Evolutionary conservation across 2,888 invertebrate species (phyloP), one percentile per base, ranked within the genome.

Genomic region (Macroteleia sp.): DNA sequence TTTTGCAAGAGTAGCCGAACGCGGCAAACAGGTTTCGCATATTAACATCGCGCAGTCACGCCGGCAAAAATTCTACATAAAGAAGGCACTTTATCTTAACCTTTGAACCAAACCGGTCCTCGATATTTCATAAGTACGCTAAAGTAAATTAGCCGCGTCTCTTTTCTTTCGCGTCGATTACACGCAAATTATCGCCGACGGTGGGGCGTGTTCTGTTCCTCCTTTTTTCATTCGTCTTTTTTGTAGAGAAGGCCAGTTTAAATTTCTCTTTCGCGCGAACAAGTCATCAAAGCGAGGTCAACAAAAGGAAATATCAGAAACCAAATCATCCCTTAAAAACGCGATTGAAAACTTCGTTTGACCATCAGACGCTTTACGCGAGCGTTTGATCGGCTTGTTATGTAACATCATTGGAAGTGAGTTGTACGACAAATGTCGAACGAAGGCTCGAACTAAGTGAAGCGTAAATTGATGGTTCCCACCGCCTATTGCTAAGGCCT

Each of bases 381-480:
- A 25, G 32, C 25, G 36, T 64, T 66, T 70, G 59, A 70, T 70
- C 59, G 54, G 57, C 56, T 89, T 89, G 88, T 90, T 90, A 88
- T 87, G 88, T 82, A 90, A 90, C 89, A 88, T 87, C 57, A 66
- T 88, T 83, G 82, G 69, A 76, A 89, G 86, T 89, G 86, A 90
- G 90, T 90, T 89, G 90, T 88, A 89, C 90, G 89, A 89, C 89
- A 90, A 91, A 90, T 88, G 89, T 90, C 88, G 87, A 82, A 79
- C 81, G 83, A 82, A 82, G 89, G 89, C 88, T 91, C 89, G 88
- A 88, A 90, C 87, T 90, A 91, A 90, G 90, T 89, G 90, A 90
- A 90, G 88, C 91, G 89, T 90, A 81, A 91, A 89, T 87, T 87
- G 87, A 87, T 84, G 86, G 82, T 61, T 77, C 77, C 57, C 70